These are phyloP conservation scores for Rhinophrynus dorsalis DNA, from an alignment of 2,797 vertebrate genomes.

Conservation along the genomic window DNA sequence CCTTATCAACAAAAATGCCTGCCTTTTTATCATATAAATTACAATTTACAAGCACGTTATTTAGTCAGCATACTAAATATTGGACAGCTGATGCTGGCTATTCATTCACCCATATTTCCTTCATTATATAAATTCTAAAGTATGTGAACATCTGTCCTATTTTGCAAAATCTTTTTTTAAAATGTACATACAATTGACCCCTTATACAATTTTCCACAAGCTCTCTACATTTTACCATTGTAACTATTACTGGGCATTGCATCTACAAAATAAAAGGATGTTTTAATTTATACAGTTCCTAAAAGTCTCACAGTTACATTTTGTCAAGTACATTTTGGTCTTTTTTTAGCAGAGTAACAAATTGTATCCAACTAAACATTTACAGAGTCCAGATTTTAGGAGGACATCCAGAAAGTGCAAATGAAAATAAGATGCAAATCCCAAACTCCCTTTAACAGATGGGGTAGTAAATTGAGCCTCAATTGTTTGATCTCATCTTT, in stretches of 20 bases:
- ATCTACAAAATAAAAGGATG: background rate
- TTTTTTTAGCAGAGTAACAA: background rate
- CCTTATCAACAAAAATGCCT: conserved; percentile 22
- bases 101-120: conserved; percentile 14
- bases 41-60: conserved; percentile 27
- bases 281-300: background rate
- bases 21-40: conserved; percentile 50
- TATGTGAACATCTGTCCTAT: conserved; percentile 33
- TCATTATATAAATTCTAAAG: conserved; percentile 6
- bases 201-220: background rate
- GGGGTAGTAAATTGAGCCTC: conserved; percentile 37
- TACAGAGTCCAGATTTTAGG: background rate
- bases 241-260: background rate
- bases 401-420: conserved; percentile 3
- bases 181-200: conserved; percentile 6
- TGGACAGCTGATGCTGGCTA: conserved; percentile 27
- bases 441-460: conserved; percentile 45
- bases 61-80: conserved; percentile 2
- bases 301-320: no score
- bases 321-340: no score
- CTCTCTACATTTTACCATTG: background rate
- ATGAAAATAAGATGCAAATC: conserved; percentile 35
- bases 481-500: conserved; percentile 38
- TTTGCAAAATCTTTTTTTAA: background rate
- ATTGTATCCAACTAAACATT: conserved; percentile 9